Conservation (phyloP, 2,797 vertebrate species). For the Falco cherrug region DNA sequence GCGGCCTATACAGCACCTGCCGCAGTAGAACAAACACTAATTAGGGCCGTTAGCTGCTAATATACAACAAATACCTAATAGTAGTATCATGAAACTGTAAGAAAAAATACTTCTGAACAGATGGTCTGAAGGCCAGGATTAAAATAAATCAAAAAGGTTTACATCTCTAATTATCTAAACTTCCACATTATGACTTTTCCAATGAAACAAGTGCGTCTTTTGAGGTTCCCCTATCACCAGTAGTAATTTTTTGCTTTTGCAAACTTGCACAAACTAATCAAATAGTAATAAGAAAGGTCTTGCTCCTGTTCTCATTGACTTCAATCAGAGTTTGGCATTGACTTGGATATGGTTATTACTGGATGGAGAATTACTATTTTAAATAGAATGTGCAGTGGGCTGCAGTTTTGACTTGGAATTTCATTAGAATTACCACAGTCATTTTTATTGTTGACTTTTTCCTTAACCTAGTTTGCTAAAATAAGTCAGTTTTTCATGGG, state of each 20-base stretch:
- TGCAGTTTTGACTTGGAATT: neutral
- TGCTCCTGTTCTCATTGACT: neutral
- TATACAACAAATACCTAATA: neutral
- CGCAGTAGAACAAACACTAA: neutral
- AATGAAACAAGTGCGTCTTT: neutral
- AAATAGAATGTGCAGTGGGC: neutral
- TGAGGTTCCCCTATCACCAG: neutral
- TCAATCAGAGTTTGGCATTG: neutral
- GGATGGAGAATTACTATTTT: neutral
- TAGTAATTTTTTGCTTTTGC: constrained; percentile 11
- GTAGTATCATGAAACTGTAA: neutral
- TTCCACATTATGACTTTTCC: neutral
- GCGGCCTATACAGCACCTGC: neutral
- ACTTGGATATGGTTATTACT: neutral
- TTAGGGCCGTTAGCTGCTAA: neutral
- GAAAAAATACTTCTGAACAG: neutral
- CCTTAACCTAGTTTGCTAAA: neutral
- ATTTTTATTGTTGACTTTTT: neutral
- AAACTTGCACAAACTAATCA: neutral
- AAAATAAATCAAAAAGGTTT: neutral
- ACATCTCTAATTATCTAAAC: neutral
- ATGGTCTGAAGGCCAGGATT: neutral
- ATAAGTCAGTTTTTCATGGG: neutral
- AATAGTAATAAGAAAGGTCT: neutral
- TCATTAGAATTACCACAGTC: neutral